Base-by-base conservation (phyloP, 2,888 invertebrate genomes). In the Hypomecis punctinalis region DNA sequence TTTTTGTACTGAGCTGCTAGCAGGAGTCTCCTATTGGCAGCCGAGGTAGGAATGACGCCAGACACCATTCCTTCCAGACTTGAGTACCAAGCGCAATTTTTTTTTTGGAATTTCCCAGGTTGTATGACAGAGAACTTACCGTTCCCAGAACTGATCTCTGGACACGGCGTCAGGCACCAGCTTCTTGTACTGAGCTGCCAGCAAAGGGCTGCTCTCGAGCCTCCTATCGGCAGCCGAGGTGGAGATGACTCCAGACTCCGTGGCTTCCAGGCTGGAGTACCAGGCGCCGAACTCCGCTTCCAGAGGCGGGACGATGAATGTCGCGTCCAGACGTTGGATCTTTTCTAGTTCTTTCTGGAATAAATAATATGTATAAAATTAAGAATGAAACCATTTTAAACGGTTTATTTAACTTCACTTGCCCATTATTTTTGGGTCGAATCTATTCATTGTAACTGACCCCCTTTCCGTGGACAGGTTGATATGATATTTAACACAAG, bases 101-200 rank as follows among this genome's bases (percentile, higher is more conserved):
- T 3, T 23, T 23, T 23, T 3, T 23, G 3, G 3, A 23, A 23
- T 23, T 2, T 23, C 3, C 33, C 33, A 9, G 48, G n/a, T 0
- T n/a, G 7, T 5, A 35, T 35, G 10, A 45, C 9, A 37, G 7
- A 10, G 10, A 5, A 68, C 83, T 75, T 58, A 94, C 94, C 97
- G 94, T 81, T 96, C 95, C 97, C 97, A 97, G 86, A 97, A 97
- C 67, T 96, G 93, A 23, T 95, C 94, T 76, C 96, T 95, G 1
- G 95, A 93, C 11, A 97, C 96, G 49, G 94, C 94, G 59, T 94
- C 94, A 5, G 96, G 96, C 74, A 97, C 97, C 66, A 97, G 91
- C 76, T 94, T 94, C 54, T 94, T 92, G 74, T 96, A 95, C 76
- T 96, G 94, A 8, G 93, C 85, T 66, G 93, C 89, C 35, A 96